A percentile compares a stretch with the other conserved stretches of the same genome.
Evolutionary conservation across 1,140 invertebrate species (phyloP).

Genomic region (Daktulosphaira vitifoliae): DNA sequence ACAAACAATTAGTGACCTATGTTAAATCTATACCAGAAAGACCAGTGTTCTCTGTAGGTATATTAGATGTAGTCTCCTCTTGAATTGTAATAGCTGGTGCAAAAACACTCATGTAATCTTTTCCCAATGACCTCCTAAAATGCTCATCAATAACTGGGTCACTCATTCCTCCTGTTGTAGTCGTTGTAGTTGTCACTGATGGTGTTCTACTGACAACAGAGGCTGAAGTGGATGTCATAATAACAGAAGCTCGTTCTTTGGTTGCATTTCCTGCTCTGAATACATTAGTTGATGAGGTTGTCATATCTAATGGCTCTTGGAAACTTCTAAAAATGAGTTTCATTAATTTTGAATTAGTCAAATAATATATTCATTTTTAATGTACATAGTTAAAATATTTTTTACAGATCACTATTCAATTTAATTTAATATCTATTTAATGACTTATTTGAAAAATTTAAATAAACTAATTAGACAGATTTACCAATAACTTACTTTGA

Average conservation of each 20-base stretch:
- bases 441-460: too few species aligned
- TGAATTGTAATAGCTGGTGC: neutral
- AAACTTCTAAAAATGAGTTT: conserved; percentile 29
- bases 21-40: conserved; percentile 14
- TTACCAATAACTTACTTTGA: neutral
- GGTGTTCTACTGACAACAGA: conserved; percentile 41
- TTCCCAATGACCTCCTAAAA: conserved; percentile 83
- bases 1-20: too few species aligned
- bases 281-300: conserved; percentile 32
- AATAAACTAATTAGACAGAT: too few species aligned
- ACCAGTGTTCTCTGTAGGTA: neutral
- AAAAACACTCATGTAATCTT: conserved; percentile 71
- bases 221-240: neutral
- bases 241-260: conserved; percentile 29
- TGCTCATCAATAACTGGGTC: conserved; percentile 93
- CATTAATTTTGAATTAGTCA: too few species aligned
- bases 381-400: too few species aligned
- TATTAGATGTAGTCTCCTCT: neutral
- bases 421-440: too few species aligned
- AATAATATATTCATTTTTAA: too few species aligned
- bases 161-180: conserved; percentile 44
- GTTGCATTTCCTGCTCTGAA: neutral
- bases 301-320: conserved; percentile 39
- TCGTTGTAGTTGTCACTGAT: conserved; percentile 41
- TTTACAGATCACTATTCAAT: too few species aligned